phyloP scores from a whole-genome alignment of 2,797 vertebrate genomes.

The Sebastes baramenuke region DNA sequence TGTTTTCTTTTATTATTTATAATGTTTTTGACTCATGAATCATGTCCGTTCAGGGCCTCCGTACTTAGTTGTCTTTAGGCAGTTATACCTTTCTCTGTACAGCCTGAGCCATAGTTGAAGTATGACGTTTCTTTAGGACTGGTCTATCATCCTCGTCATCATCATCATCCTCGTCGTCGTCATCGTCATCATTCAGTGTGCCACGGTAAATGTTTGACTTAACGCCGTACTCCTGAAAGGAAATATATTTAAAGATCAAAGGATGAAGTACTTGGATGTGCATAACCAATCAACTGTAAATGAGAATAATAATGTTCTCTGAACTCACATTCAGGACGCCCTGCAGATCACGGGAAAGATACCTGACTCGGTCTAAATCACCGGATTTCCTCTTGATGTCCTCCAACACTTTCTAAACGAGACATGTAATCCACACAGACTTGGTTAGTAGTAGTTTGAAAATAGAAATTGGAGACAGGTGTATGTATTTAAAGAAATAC shows the following conservation, averaged over 20 bases:
- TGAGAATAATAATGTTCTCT: neutral
- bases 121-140: constrained; percentile 72
- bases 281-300: neutral
- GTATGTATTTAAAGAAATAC: neutral
- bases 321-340: constrained; percentile 83
- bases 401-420: constrained; percentile 84
- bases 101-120: constrained; percentile 82
- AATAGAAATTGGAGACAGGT: neutral
- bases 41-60: no score
- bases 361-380: constrained; percentile 77
- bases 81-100: constrained; percentile 86
- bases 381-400: constrained; percentile 87
- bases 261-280: neutral
- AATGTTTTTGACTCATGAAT: no score
- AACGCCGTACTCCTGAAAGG: constrained; percentile 86
- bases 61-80: neutral
- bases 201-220: constrained; percentile 85
- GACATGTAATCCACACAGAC: neutral
- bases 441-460: neutral
- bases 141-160: constrained; percentile 39
- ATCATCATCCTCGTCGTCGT: constrained; percentile 50
- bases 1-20: no score
- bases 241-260: neutral
- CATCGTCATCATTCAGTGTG: constrained; percentile 75
- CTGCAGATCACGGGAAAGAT: constrained; percentile 86